A percentile compares a stretch with the other conserved stretches of the same genome.
Conservation (phyloP, 2,113 vertebrate genomes). For the Bufo gargarizans region DNA sequence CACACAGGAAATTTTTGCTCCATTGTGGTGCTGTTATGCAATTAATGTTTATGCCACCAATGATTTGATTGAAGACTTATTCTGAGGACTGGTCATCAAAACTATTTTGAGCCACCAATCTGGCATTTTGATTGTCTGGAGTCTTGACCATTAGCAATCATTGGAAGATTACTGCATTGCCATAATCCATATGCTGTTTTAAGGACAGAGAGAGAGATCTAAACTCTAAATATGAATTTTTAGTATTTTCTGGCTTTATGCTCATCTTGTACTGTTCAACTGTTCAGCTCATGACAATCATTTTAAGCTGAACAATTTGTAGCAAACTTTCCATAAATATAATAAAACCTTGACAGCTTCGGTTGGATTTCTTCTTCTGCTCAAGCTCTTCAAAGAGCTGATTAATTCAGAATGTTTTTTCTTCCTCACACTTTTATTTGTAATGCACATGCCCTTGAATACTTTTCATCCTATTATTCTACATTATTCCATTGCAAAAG, state of each 20-base stretch:
- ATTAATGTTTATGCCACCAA: too few relatives aligned
- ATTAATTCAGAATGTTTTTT: conserved; percentile 46
- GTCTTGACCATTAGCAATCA: not conserved
- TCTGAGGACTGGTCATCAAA: too few relatives aligned
- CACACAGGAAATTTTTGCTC: too few relatives aligned
- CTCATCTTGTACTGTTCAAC: conserved; percentile 18
- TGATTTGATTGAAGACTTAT: too few relatives aligned
- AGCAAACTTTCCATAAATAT: conserved; percentile 48
- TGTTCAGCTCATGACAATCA: conserved; percentile 38
- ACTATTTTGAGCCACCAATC: not conserved
- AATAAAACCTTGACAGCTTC: conserved; percentile 47
- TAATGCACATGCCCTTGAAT: conserved; percentile 53
- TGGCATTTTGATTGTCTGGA: not conserved
- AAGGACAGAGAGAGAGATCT: not conserved
- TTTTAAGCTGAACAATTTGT: conserved; percentile 45
- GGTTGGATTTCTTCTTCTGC: conserved; percentile 31
- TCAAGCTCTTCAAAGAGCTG: conserved; percentile 36
- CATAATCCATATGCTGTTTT: not conserved
- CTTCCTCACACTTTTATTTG: conserved; percentile 39
- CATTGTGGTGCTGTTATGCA: too few relatives aligned
- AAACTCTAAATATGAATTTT: conserved; percentile 16
- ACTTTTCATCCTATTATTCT: conserved; percentile 46
- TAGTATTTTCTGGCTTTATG: conserved; percentile 6
- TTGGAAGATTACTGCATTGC: not conserved
- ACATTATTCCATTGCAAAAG: conserved; percentile 42